A percentile compares a stretch with the other conserved stretches of the same genome.
phyloP scores from a whole-genome alignment of 2,113 vertebrate genomes.

The Regulus satrapa region DNA sequence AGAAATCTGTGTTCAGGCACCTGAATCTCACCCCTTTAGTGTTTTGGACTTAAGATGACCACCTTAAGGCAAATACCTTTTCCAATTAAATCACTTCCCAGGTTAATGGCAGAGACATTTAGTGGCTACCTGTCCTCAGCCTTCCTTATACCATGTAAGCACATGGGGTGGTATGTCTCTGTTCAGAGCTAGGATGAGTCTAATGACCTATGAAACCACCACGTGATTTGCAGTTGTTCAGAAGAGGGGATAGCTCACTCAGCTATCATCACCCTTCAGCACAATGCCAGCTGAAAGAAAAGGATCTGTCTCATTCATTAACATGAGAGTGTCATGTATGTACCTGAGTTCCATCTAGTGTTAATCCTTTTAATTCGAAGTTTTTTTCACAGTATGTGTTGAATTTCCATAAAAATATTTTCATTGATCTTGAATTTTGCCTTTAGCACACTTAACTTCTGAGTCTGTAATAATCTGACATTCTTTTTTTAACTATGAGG shows the following conservation, averaged over 20 bases:
- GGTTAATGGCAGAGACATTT: neutral
- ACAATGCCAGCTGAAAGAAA: neutral
- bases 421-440: neutral
- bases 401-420: neutral
- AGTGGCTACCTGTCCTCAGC: neutral
- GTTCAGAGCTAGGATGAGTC: neutral
- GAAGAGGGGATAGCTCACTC: neutral
- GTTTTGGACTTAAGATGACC: neutral
- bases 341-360: neutral
- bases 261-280: neutral
- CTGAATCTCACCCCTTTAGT: neutral
- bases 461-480: neutral
- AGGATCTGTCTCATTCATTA: neutral
- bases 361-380: neutral
- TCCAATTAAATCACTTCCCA: neutral
- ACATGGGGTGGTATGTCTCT: neutral
- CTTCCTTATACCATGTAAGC: neutral
- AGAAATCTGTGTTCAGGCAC: neutral
- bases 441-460: neutral
- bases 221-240: neutral
- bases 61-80: neutral
- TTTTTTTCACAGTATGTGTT: neutral
- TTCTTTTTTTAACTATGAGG: neutral
- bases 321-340: neutral
- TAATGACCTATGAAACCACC: neutral